Evolutionary conservation across 1,140 invertebrate species (phyloP).

Genomic region (Andricus grossulariae): DNA sequence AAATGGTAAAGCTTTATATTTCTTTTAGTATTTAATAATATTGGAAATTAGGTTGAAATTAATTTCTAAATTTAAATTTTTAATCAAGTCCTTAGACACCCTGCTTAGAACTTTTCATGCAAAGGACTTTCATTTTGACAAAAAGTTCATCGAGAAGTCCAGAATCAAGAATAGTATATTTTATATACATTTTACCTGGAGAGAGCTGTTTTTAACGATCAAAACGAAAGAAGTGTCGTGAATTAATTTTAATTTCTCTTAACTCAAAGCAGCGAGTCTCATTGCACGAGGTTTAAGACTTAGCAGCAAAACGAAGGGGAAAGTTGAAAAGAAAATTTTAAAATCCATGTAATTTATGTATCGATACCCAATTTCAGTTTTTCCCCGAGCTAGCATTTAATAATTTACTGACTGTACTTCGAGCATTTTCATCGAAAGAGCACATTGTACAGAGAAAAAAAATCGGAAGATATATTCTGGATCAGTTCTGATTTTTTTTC

Average conservation of each 20-base stretch:
- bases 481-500: background rate
- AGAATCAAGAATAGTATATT: no score
- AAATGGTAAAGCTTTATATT: no score
- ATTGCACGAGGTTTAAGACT: background rate
- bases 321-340: background rate
- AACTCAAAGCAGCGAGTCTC: background rate
- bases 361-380: background rate
- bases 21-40: no score
- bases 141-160: no score
- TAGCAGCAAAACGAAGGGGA: background rate
- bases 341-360: background rate
- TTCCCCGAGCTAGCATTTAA: background rate
- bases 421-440: background rate
- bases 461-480: background rate
- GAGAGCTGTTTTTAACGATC: no score
- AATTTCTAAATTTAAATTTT: no score
- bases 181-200: no score
- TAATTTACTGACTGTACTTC: background rate
- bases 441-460: constrained; percentile 5
- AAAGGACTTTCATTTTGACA: no score
- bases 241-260: background rate
- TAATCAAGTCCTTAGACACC: no score
- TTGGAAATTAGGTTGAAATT: no score
- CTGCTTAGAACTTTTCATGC: no score
- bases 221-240: background rate